Percentiles rank a stretch among this genome's conserved stretches.
Conservation (phyloP, 2,113 vertebrate genomes). For the Psophia crepitans region DNA sequence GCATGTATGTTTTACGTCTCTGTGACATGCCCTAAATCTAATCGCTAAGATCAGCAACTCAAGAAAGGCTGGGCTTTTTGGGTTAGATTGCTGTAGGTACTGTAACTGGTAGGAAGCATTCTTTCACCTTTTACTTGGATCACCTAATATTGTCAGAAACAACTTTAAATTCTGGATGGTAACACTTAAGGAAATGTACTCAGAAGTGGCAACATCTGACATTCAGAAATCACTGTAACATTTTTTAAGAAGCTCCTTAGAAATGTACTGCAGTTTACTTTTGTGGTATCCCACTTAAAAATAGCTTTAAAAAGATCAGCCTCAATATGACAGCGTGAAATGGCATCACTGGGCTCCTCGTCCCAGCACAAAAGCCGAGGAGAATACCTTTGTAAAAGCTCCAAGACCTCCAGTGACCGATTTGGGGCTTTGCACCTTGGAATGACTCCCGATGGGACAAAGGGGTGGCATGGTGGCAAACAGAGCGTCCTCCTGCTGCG, state of each 20-base stretch:
- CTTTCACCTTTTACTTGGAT: neutral
- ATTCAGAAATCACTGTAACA: neutral
- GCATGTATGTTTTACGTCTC: neutral
- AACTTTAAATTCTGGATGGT: neutral
- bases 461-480: conserved; percentile 86
- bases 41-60: fast-evolving
- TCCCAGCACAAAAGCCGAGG: neutral
- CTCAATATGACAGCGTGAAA: neutral
- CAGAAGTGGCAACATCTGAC: neutral
- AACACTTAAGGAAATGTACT: neutral
- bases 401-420: conserved; percentile 80
- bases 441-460: conserved; percentile 84
- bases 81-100: neutral
- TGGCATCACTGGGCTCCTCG: neutral
- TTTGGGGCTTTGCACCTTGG: conserved; percentile 82
- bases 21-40: neutral
- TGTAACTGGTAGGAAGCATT: neutral
- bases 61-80: fast-evolving
- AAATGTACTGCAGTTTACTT: neutral
- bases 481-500: conserved; percentile 81
- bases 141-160: neutral
- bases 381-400: conserved; percentile 81
- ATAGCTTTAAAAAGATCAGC: neutral
- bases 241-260: neutral
- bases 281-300: neutral